phyloP scores from a whole-genome alignment of 2,797 vertebrate genomes.

The Schizopygopsis pylzovi region DNA sequence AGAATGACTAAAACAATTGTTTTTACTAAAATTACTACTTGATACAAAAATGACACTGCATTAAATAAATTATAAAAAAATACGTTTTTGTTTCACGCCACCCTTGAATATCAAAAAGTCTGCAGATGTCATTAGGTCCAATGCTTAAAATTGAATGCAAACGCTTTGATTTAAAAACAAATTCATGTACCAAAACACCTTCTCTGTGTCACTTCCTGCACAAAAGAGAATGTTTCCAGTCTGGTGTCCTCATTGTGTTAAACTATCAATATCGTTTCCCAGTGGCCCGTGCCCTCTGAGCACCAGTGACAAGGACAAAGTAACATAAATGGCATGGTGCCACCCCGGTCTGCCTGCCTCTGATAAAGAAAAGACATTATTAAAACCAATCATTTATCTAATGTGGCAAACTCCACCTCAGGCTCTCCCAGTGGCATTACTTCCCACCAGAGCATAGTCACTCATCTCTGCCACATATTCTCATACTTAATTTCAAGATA shows the following conservation, averaged over 20 bases:
- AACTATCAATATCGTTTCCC: constrained; percentile 65
- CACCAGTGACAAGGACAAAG: constrained; percentile 75
- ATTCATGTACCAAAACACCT: not conserved
- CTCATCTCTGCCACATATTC: constrained; percentile 37
- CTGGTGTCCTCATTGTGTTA: constrained; percentile 62
- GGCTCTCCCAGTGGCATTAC: constrained; percentile 64
- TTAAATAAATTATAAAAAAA: not conserved
- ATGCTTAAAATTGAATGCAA: not conserved
- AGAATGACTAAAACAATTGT: not conserved
- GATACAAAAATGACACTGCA: not conserved
- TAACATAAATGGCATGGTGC: constrained; percentile 65
- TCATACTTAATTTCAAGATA: constrained; percentile 79
- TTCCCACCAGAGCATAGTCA: constrained; percentile 22
- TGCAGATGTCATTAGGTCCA: not conserved
- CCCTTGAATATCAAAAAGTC: not conserved
- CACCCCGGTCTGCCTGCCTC: constrained; percentile 67
- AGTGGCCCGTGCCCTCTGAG: constrained; percentile 62
- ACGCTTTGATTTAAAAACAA: constrained; percentile 10
- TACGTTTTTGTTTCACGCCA: not conserved
- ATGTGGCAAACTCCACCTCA: constrained; percentile 71
- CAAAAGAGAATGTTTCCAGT: constrained; percentile 21
- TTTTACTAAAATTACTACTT: too few species aligned
- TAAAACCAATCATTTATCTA: constrained; percentile 78
- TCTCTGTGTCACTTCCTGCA: not conserved
- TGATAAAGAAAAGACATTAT: constrained; percentile 80